Conservation (phyloP, 2,113 vertebrate genomes). For the Seriola quinqueradiata region DNA sequence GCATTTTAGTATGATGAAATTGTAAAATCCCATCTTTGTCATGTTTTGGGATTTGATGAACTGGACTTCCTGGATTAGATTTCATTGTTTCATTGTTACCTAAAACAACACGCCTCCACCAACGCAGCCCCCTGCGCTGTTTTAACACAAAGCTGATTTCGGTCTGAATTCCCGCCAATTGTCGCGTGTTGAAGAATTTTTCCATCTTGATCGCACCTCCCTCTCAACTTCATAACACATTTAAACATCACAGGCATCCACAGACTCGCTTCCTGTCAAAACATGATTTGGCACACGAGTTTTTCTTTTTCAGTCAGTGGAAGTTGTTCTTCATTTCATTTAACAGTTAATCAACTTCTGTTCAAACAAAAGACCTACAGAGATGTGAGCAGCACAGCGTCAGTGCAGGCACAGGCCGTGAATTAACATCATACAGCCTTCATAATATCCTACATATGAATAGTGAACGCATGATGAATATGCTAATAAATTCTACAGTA, state of each 20-base stretch:
- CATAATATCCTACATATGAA: constrained; percentile 44
- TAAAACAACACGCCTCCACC: too few species aligned
- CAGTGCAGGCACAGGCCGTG: neutral
- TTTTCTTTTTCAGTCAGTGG: neutral
- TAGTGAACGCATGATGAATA: constrained; percentile 59
- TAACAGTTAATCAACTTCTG: constrained; percentile 40
- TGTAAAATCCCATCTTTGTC: neutral
- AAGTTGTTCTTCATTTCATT: constrained; percentile 14
- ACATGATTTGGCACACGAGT: neutral
- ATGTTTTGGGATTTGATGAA: neutral
- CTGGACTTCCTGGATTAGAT: neutral
- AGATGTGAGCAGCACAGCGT: constrained; percentile 8
- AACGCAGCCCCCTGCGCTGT: too few species aligned
- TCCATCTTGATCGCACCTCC: neutral
- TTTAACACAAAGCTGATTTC: too few species aligned
- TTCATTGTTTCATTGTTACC: neutral
- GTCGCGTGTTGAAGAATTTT: neutral
- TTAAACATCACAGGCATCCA: neutral
- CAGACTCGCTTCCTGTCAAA: neutral
- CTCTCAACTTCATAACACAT: neutral
- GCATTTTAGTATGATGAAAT: neutral
- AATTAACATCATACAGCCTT: constrained; percentile 41
- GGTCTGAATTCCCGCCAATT: too few species aligned
- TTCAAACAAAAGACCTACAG: constrained; percentile 41
- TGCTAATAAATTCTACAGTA: constrained; percentile 68